These are phyloP conservation scores for Caenorhabditis japonica DNA, from an alignment of 2,888 invertebrate species.

Conservation along the genomic window DNA sequence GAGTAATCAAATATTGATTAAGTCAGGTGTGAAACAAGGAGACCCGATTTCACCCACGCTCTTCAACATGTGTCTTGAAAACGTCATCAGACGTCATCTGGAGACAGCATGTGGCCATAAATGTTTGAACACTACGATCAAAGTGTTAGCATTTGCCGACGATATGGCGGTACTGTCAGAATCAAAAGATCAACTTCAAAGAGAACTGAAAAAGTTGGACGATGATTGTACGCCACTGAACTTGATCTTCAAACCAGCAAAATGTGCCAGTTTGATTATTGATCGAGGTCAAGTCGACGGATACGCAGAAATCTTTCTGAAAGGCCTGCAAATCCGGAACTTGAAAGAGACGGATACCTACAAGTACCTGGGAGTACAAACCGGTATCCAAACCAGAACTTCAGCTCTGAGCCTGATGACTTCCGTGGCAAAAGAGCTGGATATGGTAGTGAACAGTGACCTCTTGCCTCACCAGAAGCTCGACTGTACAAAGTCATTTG, in stretches of 20 bases:
- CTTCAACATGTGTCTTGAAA: constrained; percentile 76
- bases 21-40: constrained; percentile 76
- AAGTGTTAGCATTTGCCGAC: constrained; percentile 47
- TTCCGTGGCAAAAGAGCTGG: background rate
- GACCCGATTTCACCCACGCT: constrained; percentile 76
- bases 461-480: constrained; percentile 34
- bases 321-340: background rate
- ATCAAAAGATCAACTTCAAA: background rate
- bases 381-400: background rate
- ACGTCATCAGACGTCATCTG: constrained; percentile 50
- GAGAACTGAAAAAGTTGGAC: constrained; percentile 1
- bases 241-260: constrained; percentile 37
- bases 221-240: constrained; percentile 12
- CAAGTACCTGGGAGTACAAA: constrained; percentile 25
- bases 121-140: constrained; percentile 2
- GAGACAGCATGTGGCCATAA: background rate
- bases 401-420: constrained; percentile 1
- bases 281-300: background rate
- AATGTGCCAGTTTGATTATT: constrained; percentile 36
- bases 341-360: constrained; percentile 1
- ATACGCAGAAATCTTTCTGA: background rate
- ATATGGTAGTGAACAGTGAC: background rate
- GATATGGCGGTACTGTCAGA: constrained; percentile 32
- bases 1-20: constrained; percentile 48
- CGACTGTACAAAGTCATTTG: constrained; percentile 27